Evolutionary conservation across 2,113 vertebrate genomes (phyloP), one percentile per base, ranked within the genome.

Genomic region (Equus quagga): DNA sequence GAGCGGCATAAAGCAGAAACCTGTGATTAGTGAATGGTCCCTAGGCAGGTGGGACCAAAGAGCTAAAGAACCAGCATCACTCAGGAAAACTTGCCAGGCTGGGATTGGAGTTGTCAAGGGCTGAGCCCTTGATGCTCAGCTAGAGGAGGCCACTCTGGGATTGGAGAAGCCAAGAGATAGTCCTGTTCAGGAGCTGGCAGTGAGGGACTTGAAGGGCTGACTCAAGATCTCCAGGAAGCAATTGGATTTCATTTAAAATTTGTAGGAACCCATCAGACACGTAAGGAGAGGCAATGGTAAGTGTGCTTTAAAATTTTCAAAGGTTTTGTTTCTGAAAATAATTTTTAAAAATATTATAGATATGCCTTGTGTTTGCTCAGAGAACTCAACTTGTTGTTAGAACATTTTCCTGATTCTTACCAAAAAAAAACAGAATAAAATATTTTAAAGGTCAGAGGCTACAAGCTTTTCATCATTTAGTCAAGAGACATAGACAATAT

Each of bases 371-470:
- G 49, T 94, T 89, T 96, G 51, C 44, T 88, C 26, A 73, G 78
- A 92, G 73, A 92, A 92, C 2, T 75, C 72, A 41, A 49, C 19
- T 15, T 87, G 36, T 70, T 87, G 6, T 76, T 94, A 76, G 65
- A 92, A 94, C 26, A 67, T 70, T 87, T n/a, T 92, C 18, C 46
- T 51, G 11, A 92, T 31, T 94, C 58, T 89, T 93, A 51, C 17
- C 15, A 46, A 49, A 89, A 93, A 89, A 33, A 78, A 72, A 70
- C 19, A 60, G 78, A 86, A 75, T 44, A 92, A 44, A 92, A 83
- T 93, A 94, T 80, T 87, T 92, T 76, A 78, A 94, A 95, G 26
- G n/a, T 94, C 72, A 94, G 75, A 88, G 56, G 60, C 75, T 60
- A 31, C 9, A 82, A 91, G 51, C 26, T 92, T 90, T 84, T 92